A percentile compares a stretch with the other conserved stretches of the same genome.
These are phyloP conservation scores for Grus americana DNA, from an alignment of 2,113 vertebrate species.

Conservation along the genomic window DNA sequence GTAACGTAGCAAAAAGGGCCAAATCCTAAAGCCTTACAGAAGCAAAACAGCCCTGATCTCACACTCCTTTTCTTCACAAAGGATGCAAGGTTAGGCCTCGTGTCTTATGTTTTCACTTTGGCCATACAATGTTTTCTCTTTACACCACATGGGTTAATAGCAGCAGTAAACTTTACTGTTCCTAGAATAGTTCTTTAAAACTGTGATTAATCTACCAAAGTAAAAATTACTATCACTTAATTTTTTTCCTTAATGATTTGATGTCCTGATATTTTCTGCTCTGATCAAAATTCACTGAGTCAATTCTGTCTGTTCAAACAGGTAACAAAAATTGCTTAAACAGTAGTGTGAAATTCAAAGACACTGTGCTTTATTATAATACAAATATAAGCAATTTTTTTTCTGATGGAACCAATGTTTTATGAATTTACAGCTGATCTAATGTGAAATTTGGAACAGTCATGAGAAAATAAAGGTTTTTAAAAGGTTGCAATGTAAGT, in stretches of 20 bases:
- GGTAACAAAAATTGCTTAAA: not conserved
- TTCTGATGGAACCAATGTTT: not conserved
- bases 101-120: not conserved
- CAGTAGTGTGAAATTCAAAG: not conserved
- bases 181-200: not conserved
- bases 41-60: not conserved
- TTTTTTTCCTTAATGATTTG: not conserved
- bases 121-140: not conserved
- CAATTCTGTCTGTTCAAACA: not conserved
- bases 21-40: not conserved
- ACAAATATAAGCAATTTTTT: not conserved
- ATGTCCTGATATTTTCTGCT: not conserved
- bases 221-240: not conserved
- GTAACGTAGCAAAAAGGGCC: not conserved
- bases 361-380: not conserved
- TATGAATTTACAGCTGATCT: not conserved
- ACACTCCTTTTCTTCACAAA: not conserved
- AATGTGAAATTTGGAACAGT: not conserved
- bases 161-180: constrained; percentile 1
- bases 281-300: not conserved
- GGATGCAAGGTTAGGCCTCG: not conserved
- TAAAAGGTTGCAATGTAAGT: not conserved
- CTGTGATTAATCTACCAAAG: not conserved
- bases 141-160: not conserved
- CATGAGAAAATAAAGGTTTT: not conserved